A percentile compares a stretch with the other conserved stretches of the same genome.
phyloP scores from a whole-genome alignment of 2,113 vertebrate genomes.

The Echinops telfairi region DNA sequence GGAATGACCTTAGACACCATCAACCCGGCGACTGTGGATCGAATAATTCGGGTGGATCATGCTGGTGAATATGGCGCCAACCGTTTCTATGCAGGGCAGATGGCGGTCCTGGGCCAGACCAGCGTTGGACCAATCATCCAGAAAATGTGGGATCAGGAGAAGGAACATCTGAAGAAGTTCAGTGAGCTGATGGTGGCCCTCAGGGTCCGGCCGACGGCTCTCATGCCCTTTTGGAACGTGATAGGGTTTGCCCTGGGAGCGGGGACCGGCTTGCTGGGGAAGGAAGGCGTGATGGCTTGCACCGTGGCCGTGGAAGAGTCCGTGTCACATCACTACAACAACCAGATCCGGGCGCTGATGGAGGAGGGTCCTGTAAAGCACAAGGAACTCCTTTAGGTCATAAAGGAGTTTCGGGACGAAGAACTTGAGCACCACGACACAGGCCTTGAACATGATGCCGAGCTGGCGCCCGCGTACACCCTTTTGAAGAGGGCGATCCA shows the following conservation, averaged over 20 bases:
- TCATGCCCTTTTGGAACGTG: constrained; percentile 97
- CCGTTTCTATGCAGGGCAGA: constrained; percentile 97
- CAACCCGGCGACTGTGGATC: constrained; percentile 88
- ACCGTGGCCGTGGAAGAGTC: constrained; percentile 97
- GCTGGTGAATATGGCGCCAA: constrained; percentile 97
- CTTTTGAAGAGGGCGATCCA: constrained; percentile 95
- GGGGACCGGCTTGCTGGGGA: constrained; percentile 94
- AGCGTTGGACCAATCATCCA: constrained; percentile 92
- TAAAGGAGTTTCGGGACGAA: constrained; percentile 96
- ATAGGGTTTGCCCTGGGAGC: constrained; percentile 95
- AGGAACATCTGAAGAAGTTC: constrained; percentile 95
- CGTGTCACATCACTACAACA: constrained; percentile 97
- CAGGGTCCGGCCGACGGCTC: constrained; percentile 93
- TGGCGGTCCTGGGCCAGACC: constrained; percentile 94
- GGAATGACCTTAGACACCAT: constrained; percentile 68
- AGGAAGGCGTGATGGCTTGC: constrained; percentile 96
- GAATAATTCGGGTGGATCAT: constrained; percentile 96
- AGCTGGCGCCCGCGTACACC: constrained; percentile 93
- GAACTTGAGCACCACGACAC: constrained; percentile 96
- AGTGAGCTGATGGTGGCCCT: constrained; percentile 93
- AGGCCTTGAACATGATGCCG: constrained; percentile 93
- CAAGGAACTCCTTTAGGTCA: constrained; percentile 92
- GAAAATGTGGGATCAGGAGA: constrained; percentile 99
- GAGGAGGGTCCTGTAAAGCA: constrained; percentile 94
- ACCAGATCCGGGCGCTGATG: constrained; percentile 95